These are phyloP conservation scores for Triplophysa siluroides DNA, from an alignment of 2,113 vertebrate species.

Conservation along the genomic window DNA sequence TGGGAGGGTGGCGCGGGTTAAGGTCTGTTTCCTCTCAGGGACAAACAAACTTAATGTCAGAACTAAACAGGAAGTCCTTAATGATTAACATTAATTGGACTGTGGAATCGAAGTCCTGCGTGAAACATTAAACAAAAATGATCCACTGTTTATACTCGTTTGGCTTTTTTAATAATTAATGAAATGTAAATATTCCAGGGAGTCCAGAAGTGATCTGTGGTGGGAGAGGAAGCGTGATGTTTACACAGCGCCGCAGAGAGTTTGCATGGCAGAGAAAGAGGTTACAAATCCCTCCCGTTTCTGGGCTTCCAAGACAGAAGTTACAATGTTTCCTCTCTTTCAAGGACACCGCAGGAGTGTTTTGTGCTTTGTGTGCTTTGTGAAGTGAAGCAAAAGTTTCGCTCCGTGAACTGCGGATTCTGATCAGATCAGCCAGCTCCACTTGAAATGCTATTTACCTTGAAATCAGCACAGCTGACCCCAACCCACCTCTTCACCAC, in stretches of 20 bases:
- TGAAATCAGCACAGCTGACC: slow-evolving; percentile 81
- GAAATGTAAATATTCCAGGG: slow-evolving; percentile 91
- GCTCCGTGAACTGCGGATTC: slow-evolving; percentile 75
- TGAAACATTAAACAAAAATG: slow-evolving; percentile 92
- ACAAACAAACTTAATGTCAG: slow-evolving; percentile 75
- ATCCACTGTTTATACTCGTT: slow-evolving; percentile 86
- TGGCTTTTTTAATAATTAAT: slow-evolving; percentile 89
- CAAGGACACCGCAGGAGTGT: no score
- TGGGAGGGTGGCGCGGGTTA: slow-evolving; percentile 50
- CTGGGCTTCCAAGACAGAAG: slow-evolving; percentile 84
- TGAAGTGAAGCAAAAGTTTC: slow-evolving; percentile 79
- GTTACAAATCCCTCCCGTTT: slow-evolving; percentile 82
- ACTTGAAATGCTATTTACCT: slow-evolving; percentile 92
- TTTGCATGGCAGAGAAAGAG: slow-evolving; percentile 61
- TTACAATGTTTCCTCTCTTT: slow-evolving; percentile 83
- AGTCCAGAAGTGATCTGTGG: slow-evolving; percentile 80
- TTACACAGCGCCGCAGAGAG: slow-evolving; percentile 82
- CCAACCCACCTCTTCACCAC: no score
- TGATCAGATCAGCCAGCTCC: slow-evolving; percentile 91
- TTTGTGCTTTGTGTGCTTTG: slow-evolving; percentile 86
- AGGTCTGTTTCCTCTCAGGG: slow-evolving; percentile 59
- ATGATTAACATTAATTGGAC: slow-evolving; percentile 93
- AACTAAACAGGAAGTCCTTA: slow-evolving; percentile 86
- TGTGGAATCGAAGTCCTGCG: slow-evolving; percentile 79
- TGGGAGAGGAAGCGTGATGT: slow-evolving; percentile 87